phyloP scores from a whole-genome alignment of 2,113 vertebrate species.

The Amblyopsis rosae region DNA sequence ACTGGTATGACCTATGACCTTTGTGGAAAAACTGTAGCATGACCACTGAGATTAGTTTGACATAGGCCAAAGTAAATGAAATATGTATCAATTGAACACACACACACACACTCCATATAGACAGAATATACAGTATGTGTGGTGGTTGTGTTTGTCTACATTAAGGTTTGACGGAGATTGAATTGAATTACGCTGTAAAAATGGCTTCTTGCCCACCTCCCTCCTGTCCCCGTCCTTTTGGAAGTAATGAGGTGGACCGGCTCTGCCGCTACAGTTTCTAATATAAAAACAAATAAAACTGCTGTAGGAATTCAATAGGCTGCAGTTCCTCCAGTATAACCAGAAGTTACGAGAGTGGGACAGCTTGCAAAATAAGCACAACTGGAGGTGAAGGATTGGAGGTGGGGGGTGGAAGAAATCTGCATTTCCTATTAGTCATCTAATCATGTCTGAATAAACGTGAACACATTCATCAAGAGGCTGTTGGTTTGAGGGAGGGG shows the following conservation, averaged over 20 bases:
- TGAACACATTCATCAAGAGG: slow-evolving; percentile 46
- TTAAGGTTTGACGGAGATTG: no score
- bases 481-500: slow-evolving; percentile 2
- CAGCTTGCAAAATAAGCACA: slow-evolving; percentile 2
- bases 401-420: background rate
- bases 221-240: background rate
- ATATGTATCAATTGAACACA: no score
- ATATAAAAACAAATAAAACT: slow-evolving; percentile 22
- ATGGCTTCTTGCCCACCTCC: background rate
- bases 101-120: background rate
- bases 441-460: slow-evolving; percentile 43
- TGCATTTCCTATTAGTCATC: slow-evolving; percentile 13
- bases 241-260: no score
- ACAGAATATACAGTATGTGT: background rate
- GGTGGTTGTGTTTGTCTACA: no score
- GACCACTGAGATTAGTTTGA: background rate
- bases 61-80: background rate
- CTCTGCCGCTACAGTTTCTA: slow-evolving; percentile 5
- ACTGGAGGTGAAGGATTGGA: background rate
- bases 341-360: slow-evolving; percentile 8
- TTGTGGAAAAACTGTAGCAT: background rate
- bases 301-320: slow-evolving; percentile 38
- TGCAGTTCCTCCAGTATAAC: slow-evolving; percentile 28
- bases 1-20: no score
- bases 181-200: no score